A percentile compares a stretch with the other conserved stretches of the same genome.
These are phyloP conservation scores for Pristionchus arcanus DNA, from an alignment of 2,888 invertebrate genomes.

Conservation along the genomic window DNA sequence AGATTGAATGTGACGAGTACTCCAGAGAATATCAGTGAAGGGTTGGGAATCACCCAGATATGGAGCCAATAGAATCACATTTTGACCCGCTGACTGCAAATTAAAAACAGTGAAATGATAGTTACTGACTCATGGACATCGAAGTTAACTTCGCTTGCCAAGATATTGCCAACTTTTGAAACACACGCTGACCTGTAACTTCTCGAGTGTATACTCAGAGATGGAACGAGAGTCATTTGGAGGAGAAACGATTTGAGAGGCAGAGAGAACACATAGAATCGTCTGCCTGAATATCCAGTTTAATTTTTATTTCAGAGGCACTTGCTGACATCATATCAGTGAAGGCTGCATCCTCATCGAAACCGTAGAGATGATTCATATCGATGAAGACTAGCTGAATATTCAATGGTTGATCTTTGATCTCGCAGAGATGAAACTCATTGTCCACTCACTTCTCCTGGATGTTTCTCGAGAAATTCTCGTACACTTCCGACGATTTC, in stretches of 20 bases:
- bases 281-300: neutral
- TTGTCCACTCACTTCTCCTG: slow-evolving; percentile 22
- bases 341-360: slow-evolving; percentile 40
- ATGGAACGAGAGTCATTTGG: neutral
- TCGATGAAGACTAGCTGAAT: slow-evolving; percentile 60
- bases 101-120: neutral
- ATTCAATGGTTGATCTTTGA: neutral
- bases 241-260: slow-evolving; percentile 39
- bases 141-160: neutral
- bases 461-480: slow-evolving; percentile 56
- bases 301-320: no score
- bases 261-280: neutral
- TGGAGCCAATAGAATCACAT: slow-evolving; percentile 36
- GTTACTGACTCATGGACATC: neutral
- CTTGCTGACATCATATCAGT: neutral
- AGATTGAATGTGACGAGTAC: slow-evolving; percentile 14
- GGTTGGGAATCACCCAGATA: slow-evolving; percentile 1
- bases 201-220: slow-evolving; percentile 4
- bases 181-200: neutral
- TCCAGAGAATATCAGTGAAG: slow-evolving; percentile 48
- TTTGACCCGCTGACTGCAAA: neutral
- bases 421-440: no score
- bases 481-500: slow-evolving; percentile 54
- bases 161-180: neutral
- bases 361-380: slow-evolving; percentile 61